Percentiles rank a stretch among this genome's conserved stretches.
Conservation (phyloP, 2,888 invertebrate genomes). For the Nomada hirtipes region DNA sequence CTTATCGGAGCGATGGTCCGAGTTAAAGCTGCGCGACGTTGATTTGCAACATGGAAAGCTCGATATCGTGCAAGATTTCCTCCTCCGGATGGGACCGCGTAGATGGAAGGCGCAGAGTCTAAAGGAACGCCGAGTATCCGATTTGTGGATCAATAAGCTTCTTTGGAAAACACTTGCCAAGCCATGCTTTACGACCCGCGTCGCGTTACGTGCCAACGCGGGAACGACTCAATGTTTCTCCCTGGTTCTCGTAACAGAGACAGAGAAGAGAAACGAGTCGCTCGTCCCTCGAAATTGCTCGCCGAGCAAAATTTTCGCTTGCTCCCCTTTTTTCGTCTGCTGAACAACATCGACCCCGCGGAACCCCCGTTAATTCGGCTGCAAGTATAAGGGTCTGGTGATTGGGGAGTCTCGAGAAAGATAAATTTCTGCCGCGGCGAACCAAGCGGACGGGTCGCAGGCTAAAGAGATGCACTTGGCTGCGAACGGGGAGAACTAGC, state of each 20-base stretch:
- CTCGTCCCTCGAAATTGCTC: not conserved
- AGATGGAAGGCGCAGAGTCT: not conserved
- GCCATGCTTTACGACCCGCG: not conserved
- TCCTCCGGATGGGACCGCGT: not conserved
- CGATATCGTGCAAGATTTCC: not conserved
- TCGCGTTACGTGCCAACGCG: conserved; percentile 26
- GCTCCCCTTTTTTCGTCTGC: not conserved
- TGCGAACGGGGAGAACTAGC: conserved; percentile 67
- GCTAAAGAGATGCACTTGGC: conserved; percentile 44
- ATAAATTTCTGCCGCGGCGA: conserved; percentile 44
- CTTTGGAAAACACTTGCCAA: conserved; percentile 36
- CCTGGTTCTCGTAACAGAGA: not conserved
- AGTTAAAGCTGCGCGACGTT: not conserved
- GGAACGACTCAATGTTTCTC: conserved; percentile 33
- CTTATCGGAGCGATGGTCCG: not conserved
- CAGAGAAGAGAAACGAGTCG: not conserved
- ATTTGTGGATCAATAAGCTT: conserved; percentile 35
- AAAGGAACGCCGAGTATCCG: not conserved
- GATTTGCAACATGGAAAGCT: not conserved
- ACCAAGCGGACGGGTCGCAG: conserved; percentile 18
- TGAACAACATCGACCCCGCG: conserved; percentile 9
- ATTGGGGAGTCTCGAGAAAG: conserved; percentile 19
- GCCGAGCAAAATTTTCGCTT: not conserved
- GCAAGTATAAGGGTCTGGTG: conserved; percentile 9
- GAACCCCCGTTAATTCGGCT: conserved; percentile 18